These are phyloP conservation scores for Bergia puertoricense DNA, from an alignment of 92 coral and sea anemone species.

Conservation along the genomic window DNA sequence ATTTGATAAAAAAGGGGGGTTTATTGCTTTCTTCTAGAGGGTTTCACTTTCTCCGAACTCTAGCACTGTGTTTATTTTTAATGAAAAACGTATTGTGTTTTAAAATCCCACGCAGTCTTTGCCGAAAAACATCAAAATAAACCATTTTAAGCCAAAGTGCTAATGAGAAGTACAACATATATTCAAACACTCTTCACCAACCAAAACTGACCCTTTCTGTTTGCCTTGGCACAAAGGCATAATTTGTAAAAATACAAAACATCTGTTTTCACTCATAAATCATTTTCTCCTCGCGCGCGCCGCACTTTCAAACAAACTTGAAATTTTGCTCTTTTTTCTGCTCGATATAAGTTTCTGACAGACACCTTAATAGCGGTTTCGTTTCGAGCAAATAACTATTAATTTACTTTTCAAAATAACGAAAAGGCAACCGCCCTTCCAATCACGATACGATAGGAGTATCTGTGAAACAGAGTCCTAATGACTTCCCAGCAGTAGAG, in stretches of 20 bases:
- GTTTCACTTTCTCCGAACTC: neutral
- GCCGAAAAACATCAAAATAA: conserved; percentile 26
- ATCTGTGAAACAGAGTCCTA: conserved; percentile 33
- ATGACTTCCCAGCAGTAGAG: conserved; percentile 44
- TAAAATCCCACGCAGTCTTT: conserved; percentile 24
- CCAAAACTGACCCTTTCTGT: conserved; percentile 35
- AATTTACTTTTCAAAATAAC: conserved; percentile 16
- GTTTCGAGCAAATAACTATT: conserved; percentile 8
- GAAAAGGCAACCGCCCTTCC: conserved; percentile 31
- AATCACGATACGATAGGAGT: conserved; percentile 3
- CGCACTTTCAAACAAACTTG: conserved; percentile 10
- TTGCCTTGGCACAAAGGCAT: conserved; percentile 46
- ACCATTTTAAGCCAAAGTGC: conserved; percentile 37
- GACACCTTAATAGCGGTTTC: conserved; percentile 8
- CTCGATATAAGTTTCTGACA: neutral
- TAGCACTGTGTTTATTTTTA: conserved; percentile 31
- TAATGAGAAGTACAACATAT: conserved; percentile 43
- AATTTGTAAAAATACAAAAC: conserved; percentile 40
- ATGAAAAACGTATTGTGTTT: conserved; percentile 32
- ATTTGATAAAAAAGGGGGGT: conserved; percentile 29
- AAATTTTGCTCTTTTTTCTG: conserved; percentile 27
- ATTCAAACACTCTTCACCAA: conserved; percentile 35
- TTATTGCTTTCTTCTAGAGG: conserved; percentile 30
- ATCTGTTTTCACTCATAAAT: conserved; percentile 44
- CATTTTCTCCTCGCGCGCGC: conserved; percentile 31